Evolutionary conservation across 1,140 invertebrate genomes (phyloP).

Genomic region (Drosophila mojavensis): DNA sequence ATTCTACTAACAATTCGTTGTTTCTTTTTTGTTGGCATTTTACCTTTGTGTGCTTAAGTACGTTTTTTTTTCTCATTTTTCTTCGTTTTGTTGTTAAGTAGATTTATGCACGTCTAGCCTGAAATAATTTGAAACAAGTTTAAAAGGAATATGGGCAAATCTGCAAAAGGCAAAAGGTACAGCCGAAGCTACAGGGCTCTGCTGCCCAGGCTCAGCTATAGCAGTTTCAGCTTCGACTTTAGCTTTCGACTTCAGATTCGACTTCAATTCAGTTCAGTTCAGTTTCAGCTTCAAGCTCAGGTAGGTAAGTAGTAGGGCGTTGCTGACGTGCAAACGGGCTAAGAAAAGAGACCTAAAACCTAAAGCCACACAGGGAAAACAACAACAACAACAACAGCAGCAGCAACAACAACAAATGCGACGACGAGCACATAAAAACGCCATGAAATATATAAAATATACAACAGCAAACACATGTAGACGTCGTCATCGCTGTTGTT

Average conservation of each 20-base stretch:
- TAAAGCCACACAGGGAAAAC: slow-evolving; percentile 50
- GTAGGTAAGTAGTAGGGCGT: slow-evolving; percentile 60
- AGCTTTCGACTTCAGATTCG: slow-evolving; percentile 23
- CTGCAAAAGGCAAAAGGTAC: slow-evolving; percentile 22
- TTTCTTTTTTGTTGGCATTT: slow-evolving; percentile 24
- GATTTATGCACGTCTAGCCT: slow-evolving; percentile 81
- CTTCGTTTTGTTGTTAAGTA: slow-evolving; percentile 72
- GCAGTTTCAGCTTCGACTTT: slow-evolving; percentile 2
- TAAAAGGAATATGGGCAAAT: slow-evolving; percentile 73
- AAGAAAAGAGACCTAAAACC: slow-evolving; percentile 49
- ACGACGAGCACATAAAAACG: slow-evolving; percentile 62
- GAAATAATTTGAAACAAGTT: slow-evolving; percentile 82
- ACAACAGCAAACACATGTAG: slow-evolving; percentile 75
- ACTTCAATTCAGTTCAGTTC: not conserved
- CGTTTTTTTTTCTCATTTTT: slow-evolving; percentile 36
- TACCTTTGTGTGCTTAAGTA: slow-evolving; percentile 38
- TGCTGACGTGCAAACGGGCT: slow-evolving; percentile 54
- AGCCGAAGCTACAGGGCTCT: slow-evolving; percentile 21
- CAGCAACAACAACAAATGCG: slow-evolving; percentile 9
- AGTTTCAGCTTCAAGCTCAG: slow-evolving; percentile 13
- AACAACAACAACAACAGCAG: slow-evolving; percentile 17
- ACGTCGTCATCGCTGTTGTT: slow-evolving; percentile 53
- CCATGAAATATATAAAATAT: slow-evolving; percentile 65
- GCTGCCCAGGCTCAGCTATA: slow-evolving; percentile 10
- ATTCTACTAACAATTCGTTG: not conserved